Evolutionary conservation across 2,113 vertebrate genomes (phyloP).

Genomic region (Cyanistes caeruleus): DNA sequence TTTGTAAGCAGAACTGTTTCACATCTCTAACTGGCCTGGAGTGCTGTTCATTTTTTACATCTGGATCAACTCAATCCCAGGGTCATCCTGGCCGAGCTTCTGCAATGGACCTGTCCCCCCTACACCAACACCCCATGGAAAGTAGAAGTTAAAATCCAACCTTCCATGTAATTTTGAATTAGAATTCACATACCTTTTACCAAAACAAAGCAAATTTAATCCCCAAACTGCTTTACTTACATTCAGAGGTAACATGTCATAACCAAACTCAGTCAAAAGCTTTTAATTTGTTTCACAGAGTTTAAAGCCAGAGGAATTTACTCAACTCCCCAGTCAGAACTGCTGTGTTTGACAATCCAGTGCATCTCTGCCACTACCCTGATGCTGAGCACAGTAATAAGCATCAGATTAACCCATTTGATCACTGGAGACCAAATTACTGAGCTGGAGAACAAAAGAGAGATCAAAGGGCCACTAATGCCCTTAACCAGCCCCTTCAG

Average conservation of each 20-base stretch:
- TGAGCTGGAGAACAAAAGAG: neutral
- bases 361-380: neutral
- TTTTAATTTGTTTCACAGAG: neutral
- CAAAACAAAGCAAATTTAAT: neutral
- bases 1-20: neutral
- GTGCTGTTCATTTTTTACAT: neutral
- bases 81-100: neutral
- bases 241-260: neutral
- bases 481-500: conserved; percentile 22
- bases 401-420: neutral
- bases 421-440: neutral
- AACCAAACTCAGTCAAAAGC: neutral
- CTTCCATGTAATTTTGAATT: neutral
- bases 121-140: neutral
- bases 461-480: conserved; percentile 40
- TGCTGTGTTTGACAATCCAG: neutral
- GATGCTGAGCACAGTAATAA: neutral
- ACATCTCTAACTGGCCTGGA: neutral
- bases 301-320: neutral
- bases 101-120: neutral
- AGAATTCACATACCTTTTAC: neutral
- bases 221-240: neutral
- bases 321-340: neutral
- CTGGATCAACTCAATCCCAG: neutral
- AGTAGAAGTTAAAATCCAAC: neutral